A percentile compares a stretch with the other conserved stretches of the same genome.
These are phyloP conservation scores for Drosophila barbarae DNA, from an alignment of 2,888 invertebrate genomes.

Conservation along the genomic window DNA sequence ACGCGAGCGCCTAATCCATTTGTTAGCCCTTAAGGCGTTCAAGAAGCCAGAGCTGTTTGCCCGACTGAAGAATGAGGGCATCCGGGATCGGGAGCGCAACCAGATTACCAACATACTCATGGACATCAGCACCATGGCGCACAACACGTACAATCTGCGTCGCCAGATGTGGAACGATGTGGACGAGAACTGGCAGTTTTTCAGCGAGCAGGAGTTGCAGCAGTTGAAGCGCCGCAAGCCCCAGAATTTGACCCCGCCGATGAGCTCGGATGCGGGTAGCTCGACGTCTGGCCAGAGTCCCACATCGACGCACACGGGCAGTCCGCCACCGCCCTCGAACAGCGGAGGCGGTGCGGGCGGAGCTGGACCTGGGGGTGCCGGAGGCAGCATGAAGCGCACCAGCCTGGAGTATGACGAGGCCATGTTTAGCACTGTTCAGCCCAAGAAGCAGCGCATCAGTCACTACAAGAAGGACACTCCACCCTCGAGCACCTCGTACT, in stretches of 20 bases:
- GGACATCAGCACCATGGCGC: conserved; percentile 87
- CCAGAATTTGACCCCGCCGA: conserved; percentile 93
- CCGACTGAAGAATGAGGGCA: conserved; percentile 91
- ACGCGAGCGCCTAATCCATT: conserved; percentile 94
- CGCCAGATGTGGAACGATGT: conserved; percentile 95
- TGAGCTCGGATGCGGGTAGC: conserved; percentile 89
- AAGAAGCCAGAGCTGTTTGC: conserved; percentile 94
- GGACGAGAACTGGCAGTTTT: conserved; percentile 96
- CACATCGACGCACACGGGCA: conserved; percentile 86
- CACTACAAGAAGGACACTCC: conserved; percentile 84
- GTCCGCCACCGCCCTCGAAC: conserved; percentile 82
- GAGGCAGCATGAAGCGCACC: conserved; percentile 80
- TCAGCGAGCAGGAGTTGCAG: conserved; percentile 92
- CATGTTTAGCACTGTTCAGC: conserved; percentile 79
- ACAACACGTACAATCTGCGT: conserved; percentile 93
- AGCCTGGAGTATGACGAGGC: conserved; percentile 82
- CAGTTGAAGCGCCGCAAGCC: conserved; percentile 94
- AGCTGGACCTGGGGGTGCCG: conserved; percentile 21
- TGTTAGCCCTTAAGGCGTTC: conserved; percentile 94
- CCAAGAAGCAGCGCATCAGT: conserved; percentile 92
- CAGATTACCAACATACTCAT: conserved; percentile 88
- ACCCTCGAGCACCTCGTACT: conserved; percentile 21
- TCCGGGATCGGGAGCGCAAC: conserved; percentile 90
- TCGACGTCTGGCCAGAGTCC: conserved; percentile 90
- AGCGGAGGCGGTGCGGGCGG: conserved; percentile 25